Conservation (phyloP, 1,140 invertebrate species). For the Lepidurus arcticus region DNA sequence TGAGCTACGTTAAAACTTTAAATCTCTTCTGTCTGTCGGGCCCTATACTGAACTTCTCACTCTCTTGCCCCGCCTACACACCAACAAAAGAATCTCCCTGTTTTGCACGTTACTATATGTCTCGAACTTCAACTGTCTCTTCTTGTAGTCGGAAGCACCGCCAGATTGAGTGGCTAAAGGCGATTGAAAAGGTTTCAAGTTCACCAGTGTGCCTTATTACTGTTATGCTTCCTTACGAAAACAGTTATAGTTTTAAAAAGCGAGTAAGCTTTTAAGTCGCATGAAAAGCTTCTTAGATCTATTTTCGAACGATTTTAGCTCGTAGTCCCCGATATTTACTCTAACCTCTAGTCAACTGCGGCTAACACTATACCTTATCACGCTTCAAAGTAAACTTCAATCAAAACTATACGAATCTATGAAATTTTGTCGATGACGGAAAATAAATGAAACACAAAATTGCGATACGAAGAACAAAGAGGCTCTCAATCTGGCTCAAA, state of each 20-base stretch:
- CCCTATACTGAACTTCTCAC: neutral
- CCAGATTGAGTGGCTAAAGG: neutral
- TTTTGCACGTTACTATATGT: neutral
- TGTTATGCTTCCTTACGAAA: neutral
- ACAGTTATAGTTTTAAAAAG: neutral
- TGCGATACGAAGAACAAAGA: neutral
- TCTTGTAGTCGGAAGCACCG: neutral
- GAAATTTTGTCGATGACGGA: neutral
- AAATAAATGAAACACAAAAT: neutral
- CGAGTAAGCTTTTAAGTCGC: neutral
- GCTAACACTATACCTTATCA: neutral
- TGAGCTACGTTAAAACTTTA: slow-evolving; percentile 8
- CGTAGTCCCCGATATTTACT: neutral
- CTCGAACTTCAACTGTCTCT: slow-evolving; percentile 15
- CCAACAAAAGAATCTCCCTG: neutral
- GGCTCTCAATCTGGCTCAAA: slow-evolving; percentile 18
- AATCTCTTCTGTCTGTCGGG: slow-evolving; percentile 16
- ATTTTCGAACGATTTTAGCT: neutral
- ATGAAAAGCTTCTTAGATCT: neutral
- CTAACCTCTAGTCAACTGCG: neutral
- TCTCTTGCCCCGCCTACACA: neutral
- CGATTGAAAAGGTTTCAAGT: neutral
- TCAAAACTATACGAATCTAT: neutral
- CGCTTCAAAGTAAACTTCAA: neutral
- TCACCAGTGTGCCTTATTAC: slow-evolving; percentile 12